Evolutionary conservation across 2,113 vertebrate species (phyloP), one percentile per base, ranked within the genome.

Genomic region (Phaethon lepturus): DNA sequence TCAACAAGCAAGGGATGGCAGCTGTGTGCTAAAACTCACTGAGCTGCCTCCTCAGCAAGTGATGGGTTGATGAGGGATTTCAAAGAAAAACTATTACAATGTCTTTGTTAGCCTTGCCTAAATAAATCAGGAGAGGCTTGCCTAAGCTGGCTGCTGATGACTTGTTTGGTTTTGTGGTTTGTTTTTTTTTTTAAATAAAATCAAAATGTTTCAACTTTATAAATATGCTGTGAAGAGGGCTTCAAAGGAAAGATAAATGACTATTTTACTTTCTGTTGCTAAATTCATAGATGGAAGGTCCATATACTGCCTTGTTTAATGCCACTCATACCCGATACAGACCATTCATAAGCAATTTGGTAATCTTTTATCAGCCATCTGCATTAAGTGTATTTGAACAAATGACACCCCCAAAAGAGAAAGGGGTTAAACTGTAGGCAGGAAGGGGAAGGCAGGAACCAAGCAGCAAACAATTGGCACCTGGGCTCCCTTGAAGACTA

Each of bases 391-490:
- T 9, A 20, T 60, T 66, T 68, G 33, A 29, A 17, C 29, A 58
- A 64, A 10, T 8, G 29, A 45, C 15, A 38, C 4, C 38, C 38
- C 5, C 11, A 50, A 55, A 60, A 59, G 45, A 89, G 63, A 81
- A 96, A 94, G 9, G 86, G 66, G 94, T 96, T 96, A 97, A 95
- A 72, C 58, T 40, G 56, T 2, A 25, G 53, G 50, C 89, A 96
- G 94, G 94, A 95, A 95, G 31, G 24, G 85, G 71, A 97, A 96
- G 90, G 63, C 71, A 92, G 58, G 81, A 95, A 85, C 49, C 71
- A 85, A 88, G 69, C 73, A 87, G 80, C 86, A 79, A 93, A 97
- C 93, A 97, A 95, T 88, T 91, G 87, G 94, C 96, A 97, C 93
- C 93, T 95, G 95, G 93, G 49, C 58, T 96, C 86, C 55, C 85